Percentiles rank a stretch among this genome's conserved stretches.
Evolutionary conservation across 2,888 invertebrate species (phyloP).

Genomic region (Parnassius smintheus): DNA sequence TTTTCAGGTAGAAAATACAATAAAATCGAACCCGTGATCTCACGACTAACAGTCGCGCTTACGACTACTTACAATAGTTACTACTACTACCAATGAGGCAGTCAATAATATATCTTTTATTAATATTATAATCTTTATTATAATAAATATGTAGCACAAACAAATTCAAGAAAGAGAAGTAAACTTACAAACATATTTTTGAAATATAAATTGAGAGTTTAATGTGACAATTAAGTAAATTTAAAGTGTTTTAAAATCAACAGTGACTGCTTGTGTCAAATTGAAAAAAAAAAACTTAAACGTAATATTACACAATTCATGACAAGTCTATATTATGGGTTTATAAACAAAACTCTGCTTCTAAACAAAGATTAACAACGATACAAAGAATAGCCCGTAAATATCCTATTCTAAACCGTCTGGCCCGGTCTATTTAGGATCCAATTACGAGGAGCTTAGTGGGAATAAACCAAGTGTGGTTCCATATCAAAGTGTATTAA

Average conservation of each 20-base stretch:
- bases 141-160: too few relatives aligned
- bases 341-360: constrained; percentile 4
- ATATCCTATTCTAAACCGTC: constrained; percentile 50
- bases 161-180: too few relatives aligned
- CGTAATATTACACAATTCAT: constrained; percentile 16
- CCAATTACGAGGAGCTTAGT: constrained; percentile 79
- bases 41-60: too few relatives aligned
- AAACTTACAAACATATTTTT: too few relatives aligned
- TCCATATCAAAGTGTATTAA: constrained; percentile 18
- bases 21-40: too few relatives aligned
- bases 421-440: constrained; percentile 76
- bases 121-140: too few relatives aligned
- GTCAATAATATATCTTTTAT: too few relatives aligned
- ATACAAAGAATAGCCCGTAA: constrained; percentile 20
- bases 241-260: neutral
- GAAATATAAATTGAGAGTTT: too few relatives aligned
- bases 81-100: too few relatives aligned
- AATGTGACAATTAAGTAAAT: too few relatives aligned
- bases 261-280: neutral
- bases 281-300: constrained; percentile 8
- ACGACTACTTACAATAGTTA: too few relatives aligned
- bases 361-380: constrained; percentile 42
- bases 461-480: constrained; percentile 61
- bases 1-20: too few relatives aligned
- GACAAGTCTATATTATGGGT: constrained; percentile 3